Percentiles rank a stretch among this genome's conserved stretches.
These are phyloP conservation scores for Ariopsis seemanni DNA, from an alignment of 2,113 vertebrate species.

Conservation along the genomic window DNA sequence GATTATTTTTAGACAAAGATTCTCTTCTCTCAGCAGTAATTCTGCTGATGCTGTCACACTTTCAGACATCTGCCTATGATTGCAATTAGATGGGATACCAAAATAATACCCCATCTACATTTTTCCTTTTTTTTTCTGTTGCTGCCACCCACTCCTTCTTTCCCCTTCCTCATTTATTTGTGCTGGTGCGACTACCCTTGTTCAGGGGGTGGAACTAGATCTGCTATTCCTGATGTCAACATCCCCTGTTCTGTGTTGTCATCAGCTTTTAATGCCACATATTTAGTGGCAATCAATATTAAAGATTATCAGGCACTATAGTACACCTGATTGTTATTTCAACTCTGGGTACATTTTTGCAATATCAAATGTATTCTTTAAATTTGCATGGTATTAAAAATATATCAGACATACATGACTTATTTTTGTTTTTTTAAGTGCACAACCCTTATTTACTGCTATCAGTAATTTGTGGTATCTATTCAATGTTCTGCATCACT, in stretches of 20 bases:
- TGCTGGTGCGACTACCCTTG: slow-evolving; percentile 66
- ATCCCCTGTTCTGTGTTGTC: slow-evolving; percentile 22
- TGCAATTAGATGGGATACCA: slow-evolving; percentile 99
- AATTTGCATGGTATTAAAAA: not conserved
- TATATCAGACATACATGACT: not conserved
- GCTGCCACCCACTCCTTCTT: slow-evolving; percentile 28
- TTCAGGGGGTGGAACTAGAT: slow-evolving; percentile 31
- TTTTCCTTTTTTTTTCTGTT: slow-evolving; percentile 71
- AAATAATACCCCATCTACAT: slow-evolving; percentile 88
- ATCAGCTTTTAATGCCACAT: slow-evolving; percentile 45
- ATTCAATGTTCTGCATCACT: slow-evolving; percentile 27
- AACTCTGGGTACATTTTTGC: not conserved
- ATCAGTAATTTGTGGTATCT: not conserved
- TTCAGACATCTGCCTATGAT: slow-evolving; percentile 99
- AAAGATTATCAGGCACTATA: slow-evolving; percentile 44
- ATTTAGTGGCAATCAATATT: slow-evolving; percentile 46
- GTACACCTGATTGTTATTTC: slow-evolving; percentile 47
- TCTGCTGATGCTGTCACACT: slow-evolving; percentile 99
- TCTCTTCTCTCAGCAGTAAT: slow-evolving; percentile 99
- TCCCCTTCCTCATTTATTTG: slow-evolving; percentile 66
- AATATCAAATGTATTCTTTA: slow-evolving; percentile 1
- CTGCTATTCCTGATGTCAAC: slow-evolving; percentile 40
- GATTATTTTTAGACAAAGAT: slow-evolving; percentile 99
- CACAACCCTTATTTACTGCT: slow-evolving; percentile 2
- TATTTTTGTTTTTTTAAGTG: slow-evolving; percentile 1